Conservation (phyloP, 2,113 vertebrate species). For the Neodontobutis hainanensis region DNA sequence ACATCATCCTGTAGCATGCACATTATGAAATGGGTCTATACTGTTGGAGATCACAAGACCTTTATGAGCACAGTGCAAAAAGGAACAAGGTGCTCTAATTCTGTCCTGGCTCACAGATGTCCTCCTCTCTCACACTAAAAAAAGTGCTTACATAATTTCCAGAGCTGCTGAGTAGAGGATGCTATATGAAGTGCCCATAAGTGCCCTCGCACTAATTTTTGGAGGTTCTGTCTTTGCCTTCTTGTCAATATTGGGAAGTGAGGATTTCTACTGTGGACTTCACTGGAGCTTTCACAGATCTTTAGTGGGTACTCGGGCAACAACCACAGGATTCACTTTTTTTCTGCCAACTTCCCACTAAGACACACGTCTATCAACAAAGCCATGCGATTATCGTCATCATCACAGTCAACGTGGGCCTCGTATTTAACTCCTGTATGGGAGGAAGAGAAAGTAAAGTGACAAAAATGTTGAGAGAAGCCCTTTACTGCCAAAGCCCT, state of each 20-base stretch:
- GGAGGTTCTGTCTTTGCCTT: constrained; percentile 30
- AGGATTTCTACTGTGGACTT: constrained; percentile 27
- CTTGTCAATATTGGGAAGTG: constrained; percentile 21
- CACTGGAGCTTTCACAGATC: constrained; percentile 7
- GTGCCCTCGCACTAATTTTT: constrained; percentile 20
- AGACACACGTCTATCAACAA: constrained; percentile 4
- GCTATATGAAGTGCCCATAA: constrained; percentile 26
- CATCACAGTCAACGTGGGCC: too few species aligned
- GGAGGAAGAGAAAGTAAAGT: not conserved
- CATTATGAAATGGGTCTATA: constrained; percentile 50
- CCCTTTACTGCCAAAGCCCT: constrained; percentile 52
- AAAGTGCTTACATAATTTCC: constrained; percentile 56
- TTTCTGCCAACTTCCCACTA: too few species aligned
- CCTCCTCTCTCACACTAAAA: constrained; percentile 59
- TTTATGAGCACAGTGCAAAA: constrained; percentile 49
- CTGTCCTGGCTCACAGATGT: constrained; percentile 73
- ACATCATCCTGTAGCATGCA: constrained; percentile 36
- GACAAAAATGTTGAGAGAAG: constrained; percentile 46
- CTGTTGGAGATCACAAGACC: constrained; percentile 51
- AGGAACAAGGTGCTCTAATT: constrained; percentile 80
- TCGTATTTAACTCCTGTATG: not conserved
- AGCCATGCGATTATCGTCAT: not conserved
- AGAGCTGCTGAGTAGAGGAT: constrained; percentile 53
- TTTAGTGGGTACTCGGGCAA: too few species aligned
- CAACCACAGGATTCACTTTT: too few species aligned